Base-by-base conservation (phyloP, 2,113 vertebrate species). In the Spea multiplicata region DNA sequence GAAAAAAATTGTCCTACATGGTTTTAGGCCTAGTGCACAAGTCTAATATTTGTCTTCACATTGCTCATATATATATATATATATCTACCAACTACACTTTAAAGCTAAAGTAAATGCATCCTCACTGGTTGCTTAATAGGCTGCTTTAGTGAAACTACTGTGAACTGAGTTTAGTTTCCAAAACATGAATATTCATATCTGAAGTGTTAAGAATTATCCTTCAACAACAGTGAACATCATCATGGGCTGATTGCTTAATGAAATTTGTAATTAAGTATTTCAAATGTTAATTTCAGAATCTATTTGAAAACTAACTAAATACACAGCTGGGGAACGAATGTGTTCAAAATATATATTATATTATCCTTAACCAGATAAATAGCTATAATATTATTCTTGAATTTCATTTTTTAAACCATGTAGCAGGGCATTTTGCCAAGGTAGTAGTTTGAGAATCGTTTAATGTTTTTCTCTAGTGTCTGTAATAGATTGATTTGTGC, bases 281-380 rank as follows among this genome's bases (percentile, higher is more conserved):
- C 62, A 73, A 67, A 80, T 73, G 50, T 80, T 72, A 72, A 78
- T 78, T 78, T 80, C 72, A 44, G 44, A 73, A 80, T 66, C 14
- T 55, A 66, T 66, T 52, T 65, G 49, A 67, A 73, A 66, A 73
- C 47, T 72, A 66, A 71, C 67, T 53, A 47, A 73, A 73, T 12
- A 52, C 48, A 47, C 76, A 53, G 68, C 59, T 78, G 68, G 68
- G 62, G 69, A 65, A 78, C 44, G 65, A 57, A 78, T 62, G 55
- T 16, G 30, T 10, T 68, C 12, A 68, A 46, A 68, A 46, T 68
- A n/a, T n/a, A n/a, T n/a, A n/a, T 68, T 68, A 66, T 16, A 66
- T 9, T 44, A 6, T 64, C 50, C 55, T 59, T 59, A 13, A 12
- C 10, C 4, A 59, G 55, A 5, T 59, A 59, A 59, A 59, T 59